Evolutionary conservation across 2,113 vertebrate species (phyloP).

Genomic region (Corapipo altera): DNA sequence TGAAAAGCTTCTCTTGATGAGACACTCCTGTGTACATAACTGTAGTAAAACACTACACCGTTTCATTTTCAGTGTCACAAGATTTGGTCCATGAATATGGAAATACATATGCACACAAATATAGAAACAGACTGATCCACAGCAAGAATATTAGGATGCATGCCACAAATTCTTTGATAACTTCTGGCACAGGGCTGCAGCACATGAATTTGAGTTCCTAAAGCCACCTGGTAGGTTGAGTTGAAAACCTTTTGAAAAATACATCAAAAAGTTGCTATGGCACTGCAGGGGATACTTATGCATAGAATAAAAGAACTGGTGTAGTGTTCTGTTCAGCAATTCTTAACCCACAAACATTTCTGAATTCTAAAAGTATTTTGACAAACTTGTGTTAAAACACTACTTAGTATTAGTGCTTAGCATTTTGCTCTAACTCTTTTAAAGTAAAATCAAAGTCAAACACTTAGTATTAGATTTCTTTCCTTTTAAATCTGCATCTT

Average conservation of each 20-base stretch:
- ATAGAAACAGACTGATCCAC: background rate
- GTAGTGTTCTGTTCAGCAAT: slow-evolving; percentile 31
- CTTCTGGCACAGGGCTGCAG: slow-evolving; percentile 10
- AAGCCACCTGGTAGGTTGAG: slow-evolving; percentile 48
- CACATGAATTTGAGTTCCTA: slow-evolving; percentile 19
- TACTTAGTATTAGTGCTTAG: background rate
- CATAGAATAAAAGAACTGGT: slow-evolving; percentile 34
- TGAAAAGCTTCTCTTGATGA: background rate
- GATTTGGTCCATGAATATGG: background rate
- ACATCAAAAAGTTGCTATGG: slow-evolving; percentile 52
- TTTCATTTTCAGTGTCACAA: background rate
- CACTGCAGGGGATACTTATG: slow-evolving; percentile 10
- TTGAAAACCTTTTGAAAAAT: slow-evolving; percentile 68
- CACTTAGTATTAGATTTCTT: background rate
- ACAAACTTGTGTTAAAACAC: background rate
- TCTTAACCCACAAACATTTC: slow-evolving; percentile 14
- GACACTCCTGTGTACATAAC: background rate
- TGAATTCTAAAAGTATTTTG: slow-evolving; percentile 33
- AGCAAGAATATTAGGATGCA: slow-evolving; percentile 2
- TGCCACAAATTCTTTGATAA: slow-evolving; percentile 26
- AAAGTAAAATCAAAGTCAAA: background rate
- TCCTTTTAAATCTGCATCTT: background rate
- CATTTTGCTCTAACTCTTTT: background rate
- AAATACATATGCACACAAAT: background rate
- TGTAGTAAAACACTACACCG: background rate